phyloP scores from a whole-genome alignment of 1,140 invertebrate genomes.

The Cotesia chilonis region DNA sequence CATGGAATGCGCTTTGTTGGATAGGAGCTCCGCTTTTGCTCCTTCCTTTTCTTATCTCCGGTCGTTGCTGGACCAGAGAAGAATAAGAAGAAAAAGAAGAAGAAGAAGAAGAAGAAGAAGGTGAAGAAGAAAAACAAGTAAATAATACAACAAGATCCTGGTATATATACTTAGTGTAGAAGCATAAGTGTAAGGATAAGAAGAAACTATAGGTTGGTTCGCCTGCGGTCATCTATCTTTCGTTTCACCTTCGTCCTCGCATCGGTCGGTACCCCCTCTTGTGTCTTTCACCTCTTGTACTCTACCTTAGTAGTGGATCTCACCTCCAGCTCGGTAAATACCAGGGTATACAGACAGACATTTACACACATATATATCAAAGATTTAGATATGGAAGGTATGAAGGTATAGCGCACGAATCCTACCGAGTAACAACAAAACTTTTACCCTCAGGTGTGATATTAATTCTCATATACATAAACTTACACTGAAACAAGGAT shows the following conservation, averaged over 20 bases:
- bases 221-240: slow-evolving; percentile 27
- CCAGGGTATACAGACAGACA: not conserved
- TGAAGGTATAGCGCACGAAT: slow-evolving; percentile 3
- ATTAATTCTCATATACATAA: slow-evolving; percentile 18
- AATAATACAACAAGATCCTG: too few relatives aligned
- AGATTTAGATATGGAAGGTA: too few relatives aligned
- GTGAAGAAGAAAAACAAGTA: not conserved
- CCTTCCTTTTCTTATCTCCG: not conserved
- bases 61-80: not conserved
- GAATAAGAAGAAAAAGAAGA: slow-evolving; percentile 3
- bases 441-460: slow-evolving; percentile 14
- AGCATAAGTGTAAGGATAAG: not conserved
- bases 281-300: slow-evolving; percentile 21
- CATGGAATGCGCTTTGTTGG: slow-evolving; percentile 29
- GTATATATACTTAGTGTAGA: not conserved
- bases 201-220: slow-evolving; percentile 13
- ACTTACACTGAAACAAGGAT: too few relatives aligned
- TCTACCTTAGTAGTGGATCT: slow-evolving; percentile 12
- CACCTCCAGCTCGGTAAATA: slow-evolving; percentile 20
- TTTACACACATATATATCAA: not conserved
- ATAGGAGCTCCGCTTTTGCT: slow-evolving; percentile 3
- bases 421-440: slow-evolving; percentile 25
- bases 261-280: slow-evolving; percentile 21
- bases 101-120: not conserved
- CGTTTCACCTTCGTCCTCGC: slow-evolving; percentile 30